Evolutionary conservation across 2,888 invertebrate species (phyloP).

Genomic region (Azorinus chamasolen): DNA sequence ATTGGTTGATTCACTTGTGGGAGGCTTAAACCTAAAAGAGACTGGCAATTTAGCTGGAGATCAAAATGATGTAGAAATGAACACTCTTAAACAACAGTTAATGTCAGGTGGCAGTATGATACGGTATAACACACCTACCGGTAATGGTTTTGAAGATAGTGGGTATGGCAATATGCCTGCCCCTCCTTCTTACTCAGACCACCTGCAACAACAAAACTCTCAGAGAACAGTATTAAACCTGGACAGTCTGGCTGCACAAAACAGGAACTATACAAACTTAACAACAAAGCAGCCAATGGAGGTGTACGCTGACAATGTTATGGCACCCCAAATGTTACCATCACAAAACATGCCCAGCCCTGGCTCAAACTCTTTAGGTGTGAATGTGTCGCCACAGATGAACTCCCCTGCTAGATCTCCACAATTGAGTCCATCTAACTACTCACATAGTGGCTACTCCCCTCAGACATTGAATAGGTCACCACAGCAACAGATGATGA

Average conservation of each 20-base stretch:
- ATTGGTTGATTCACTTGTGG: slow-evolving; percentile 82
- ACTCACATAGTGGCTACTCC: slow-evolving; percentile 68
- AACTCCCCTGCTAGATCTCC: slow-evolving; percentile 75
- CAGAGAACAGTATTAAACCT: slow-evolving; percentile 66
- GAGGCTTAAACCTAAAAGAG: slow-evolving; percentile 79
- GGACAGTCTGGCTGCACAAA: slow-evolving; percentile 63
- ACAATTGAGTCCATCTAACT: slow-evolving; percentile 73
- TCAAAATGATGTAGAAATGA: slow-evolving; percentile 66
- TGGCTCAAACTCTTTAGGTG: slow-evolving; percentile 64
- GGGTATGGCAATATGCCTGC: slow-evolving; percentile 85
- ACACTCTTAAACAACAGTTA: slow-evolving; percentile 54
- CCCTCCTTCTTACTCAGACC: slow-evolving; percentile 86
- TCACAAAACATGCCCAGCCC: slow-evolving; percentile 54
- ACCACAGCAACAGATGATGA: slow-evolving; percentile 60
- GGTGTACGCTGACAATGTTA: slow-evolving; percentile 42
- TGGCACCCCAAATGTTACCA: slow-evolving; percentile 24
- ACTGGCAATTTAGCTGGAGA: slow-evolving; percentile 43
- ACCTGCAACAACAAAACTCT: slow-evolving; percentile 57
- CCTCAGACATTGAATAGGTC: slow-evolving; percentile 74
- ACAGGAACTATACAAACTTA: slow-evolving; percentile 61
- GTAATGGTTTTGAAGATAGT: slow-evolving; percentile 63
- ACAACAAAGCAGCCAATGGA: slow-evolving; percentile 45
- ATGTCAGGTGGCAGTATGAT: slow-evolving; percentile 57
- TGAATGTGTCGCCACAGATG: slow-evolving; percentile 62
- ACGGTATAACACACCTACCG: slow-evolving; percentile 63